These are phyloP conservation scores for Hirtodrosophila cameraria DNA, from an alignment of 2,888 invertebrate species.

Conservation along the genomic window DNA sequence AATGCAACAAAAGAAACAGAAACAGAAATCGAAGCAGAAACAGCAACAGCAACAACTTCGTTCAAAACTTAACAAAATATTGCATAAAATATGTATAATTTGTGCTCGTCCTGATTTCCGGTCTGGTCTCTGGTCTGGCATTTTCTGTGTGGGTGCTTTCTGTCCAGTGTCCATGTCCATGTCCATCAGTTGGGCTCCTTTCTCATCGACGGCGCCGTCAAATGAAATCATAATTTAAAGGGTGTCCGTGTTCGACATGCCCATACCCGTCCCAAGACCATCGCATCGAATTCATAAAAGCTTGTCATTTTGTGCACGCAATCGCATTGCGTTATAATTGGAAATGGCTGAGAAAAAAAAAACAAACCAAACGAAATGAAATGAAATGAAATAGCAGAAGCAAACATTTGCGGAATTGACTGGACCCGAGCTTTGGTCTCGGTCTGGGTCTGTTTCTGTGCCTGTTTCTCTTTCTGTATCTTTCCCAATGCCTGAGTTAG, in stretches of 20 bases:
- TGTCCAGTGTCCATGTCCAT: not conserved
- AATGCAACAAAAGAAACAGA: slow-evolving; percentile 15
- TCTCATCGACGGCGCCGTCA: slow-evolving; percentile 31
- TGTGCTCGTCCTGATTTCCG: slow-evolving; percentile 67
- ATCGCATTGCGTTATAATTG: slow-evolving; percentile 73
- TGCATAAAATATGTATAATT: slow-evolving; percentile 58
- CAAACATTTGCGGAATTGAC: slow-evolving; percentile 16
- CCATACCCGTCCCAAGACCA: slow-evolving; percentile 33
- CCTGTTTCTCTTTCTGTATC: not conserved
- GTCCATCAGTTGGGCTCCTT: not conserved
- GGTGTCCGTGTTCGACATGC: slow-evolving; percentile 23
- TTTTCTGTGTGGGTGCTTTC: slow-evolving; percentile 46
- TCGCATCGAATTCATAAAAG: slow-evolving; percentile 72
- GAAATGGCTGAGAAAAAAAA: slow-evolving; percentile 56
- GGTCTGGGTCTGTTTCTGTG: not conserved
- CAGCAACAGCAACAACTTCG: not conserved
- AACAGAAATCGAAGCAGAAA: not conserved
- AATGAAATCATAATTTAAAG: slow-evolving; percentile 74
- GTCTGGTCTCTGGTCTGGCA: slow-evolving; percentile 29
- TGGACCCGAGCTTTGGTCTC: not conserved
- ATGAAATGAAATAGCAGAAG: slow-evolving; percentile 13
- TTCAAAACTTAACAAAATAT: slow-evolving; percentile 32
- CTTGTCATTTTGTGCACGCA: slow-evolving; percentile 78
- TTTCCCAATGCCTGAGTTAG: not conserved
- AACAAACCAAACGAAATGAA: too few relatives aligned